Conservation (phyloP, 2,797 vertebrate genomes). For the Mormyrus proboscirostris region DNA sequence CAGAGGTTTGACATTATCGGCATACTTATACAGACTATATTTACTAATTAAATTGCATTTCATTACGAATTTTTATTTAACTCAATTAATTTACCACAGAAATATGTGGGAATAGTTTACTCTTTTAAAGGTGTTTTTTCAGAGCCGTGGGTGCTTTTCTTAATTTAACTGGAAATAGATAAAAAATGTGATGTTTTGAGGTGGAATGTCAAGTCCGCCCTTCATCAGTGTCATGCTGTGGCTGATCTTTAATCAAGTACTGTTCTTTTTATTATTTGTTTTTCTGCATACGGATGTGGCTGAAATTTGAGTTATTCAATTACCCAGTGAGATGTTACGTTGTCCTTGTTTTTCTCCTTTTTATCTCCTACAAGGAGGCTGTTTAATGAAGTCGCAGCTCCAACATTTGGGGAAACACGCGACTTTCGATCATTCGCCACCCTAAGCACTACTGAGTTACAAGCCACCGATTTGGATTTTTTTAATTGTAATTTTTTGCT, state of each 20-base stretch:
- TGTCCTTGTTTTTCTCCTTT: constrained; percentile 23
- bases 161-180: constrained; percentile 4
- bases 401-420: constrained; percentile 86
- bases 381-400: constrained; percentile 69
- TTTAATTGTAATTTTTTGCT: constrained; percentile 48
- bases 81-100: neutral
- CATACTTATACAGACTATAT: constrained; percentile 20
- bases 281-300: constrained; percentile 63
- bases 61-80: constrained; percentile 4
- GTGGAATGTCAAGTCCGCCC: constrained; percentile 33
- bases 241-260: constrained; percentile 52
- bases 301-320: constrained; percentile 60
- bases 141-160: neutral
- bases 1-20: constrained; percentile 17
- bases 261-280: constrained; percentile 59
- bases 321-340: neutral
- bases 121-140: constrained; percentile 34
- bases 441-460: constrained; percentile 60
- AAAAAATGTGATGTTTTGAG: constrained; percentile 41
- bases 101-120: constrained; percentile 46
- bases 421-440: constrained; percentile 33
- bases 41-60: neutral
- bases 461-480: constrained; percentile 61
- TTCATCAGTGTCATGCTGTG: neutral
- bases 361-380: constrained; percentile 74